phyloP scores from a whole-genome alignment of 2,888 invertebrate species.

The Morpho achilles region DNA sequence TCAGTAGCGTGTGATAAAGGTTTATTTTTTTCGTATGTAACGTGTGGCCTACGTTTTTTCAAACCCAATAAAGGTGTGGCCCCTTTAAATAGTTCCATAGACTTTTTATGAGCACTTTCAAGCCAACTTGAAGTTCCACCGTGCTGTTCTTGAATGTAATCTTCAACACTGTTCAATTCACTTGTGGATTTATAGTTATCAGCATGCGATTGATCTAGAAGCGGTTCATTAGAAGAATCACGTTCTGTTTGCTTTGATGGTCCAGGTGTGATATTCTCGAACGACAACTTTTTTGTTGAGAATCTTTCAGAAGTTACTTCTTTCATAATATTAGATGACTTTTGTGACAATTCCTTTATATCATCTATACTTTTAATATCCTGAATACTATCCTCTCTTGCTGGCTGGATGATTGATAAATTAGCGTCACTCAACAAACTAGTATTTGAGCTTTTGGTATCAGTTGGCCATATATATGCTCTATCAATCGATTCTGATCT shows the following conservation, averaged over 20 bases:
- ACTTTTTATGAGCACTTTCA: neutral
- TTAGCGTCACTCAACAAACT: neutral
- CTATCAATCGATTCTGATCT: slow-evolving; percentile 7
- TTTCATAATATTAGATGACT: neutral
- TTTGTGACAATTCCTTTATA: neutral
- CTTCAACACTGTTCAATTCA: slow-evolving; percentile 28
- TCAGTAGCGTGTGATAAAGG: neutral
- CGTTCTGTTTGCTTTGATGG: slow-evolving; percentile 3
- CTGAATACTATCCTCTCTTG: neutral
- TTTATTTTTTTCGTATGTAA: slow-evolving; percentile 13
- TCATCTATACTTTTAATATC: neutral
- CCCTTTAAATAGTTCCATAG: neutral
- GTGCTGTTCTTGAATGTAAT: slow-evolving; percentile 26
- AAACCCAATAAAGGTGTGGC: slow-evolving; percentile 2
- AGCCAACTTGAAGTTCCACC: slow-evolving; percentile 4
- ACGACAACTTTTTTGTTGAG: neutral
- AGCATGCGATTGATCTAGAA: neutral
- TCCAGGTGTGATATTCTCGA: neutral
- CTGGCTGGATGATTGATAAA: neutral
- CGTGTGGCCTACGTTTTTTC: slow-evolving; percentile 13
- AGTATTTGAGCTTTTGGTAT: neutral
- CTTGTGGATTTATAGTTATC: slow-evolving; percentile 1
- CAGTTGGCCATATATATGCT: slow-evolving; percentile 4
- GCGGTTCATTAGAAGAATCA: neutral
- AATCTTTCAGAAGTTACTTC: neutral